Base-by-base conservation (phyloP, 2,888 invertebrate genomes). In the Agrochola circellaris region DNA sequence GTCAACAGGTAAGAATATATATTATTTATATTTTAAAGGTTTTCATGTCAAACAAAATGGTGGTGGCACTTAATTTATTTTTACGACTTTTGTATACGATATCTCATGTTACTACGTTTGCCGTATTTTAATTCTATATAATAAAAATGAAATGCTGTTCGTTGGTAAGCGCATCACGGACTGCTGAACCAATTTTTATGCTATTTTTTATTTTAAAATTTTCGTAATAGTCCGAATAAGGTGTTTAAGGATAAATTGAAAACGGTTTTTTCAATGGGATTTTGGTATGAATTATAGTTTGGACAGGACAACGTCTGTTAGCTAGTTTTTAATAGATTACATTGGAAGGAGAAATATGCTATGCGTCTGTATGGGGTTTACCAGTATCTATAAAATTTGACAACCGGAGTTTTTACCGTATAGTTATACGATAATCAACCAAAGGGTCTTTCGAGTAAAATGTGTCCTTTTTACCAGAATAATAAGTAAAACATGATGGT, bases 31-130 rank as follows among this genome's bases (percentile, higher is more conserved):
- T 56, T n/a, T 42, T 60, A 71, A 51, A 79, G 15, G 30, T 71
- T 66, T 67, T 45, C 65, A 72, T 72, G 81, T 67, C 81, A 66
- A 69, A 79, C 51, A 71, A 71, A 78, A 79, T 60, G 71, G 65
- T 51, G 64, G 60, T 13, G 26, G 58, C 65, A 70, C 34, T 65
- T 79, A 54, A 79, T 78, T 79, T 70, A 8, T 45, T 65, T 77
- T 78, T 54, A 78, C 20, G 51, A 51, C 51, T 51, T 23, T 8
- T 65, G 51, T 70, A 58, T 70, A 78, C 79, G 78, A 79, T 79
- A 78, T 64, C 15, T 78, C 79, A 51, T 51, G 79, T 58, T 51
- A 69, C 30, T 58, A 77, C 54, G 54, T 78, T 69, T 51, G 30
- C 20, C 45, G 45, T 54, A 62, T n/a, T 58, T 76, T n/a, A 64